Base-by-base conservation (phyloP, 2,797 vertebrate genomes). In the Serranus cabrilla region DNA sequence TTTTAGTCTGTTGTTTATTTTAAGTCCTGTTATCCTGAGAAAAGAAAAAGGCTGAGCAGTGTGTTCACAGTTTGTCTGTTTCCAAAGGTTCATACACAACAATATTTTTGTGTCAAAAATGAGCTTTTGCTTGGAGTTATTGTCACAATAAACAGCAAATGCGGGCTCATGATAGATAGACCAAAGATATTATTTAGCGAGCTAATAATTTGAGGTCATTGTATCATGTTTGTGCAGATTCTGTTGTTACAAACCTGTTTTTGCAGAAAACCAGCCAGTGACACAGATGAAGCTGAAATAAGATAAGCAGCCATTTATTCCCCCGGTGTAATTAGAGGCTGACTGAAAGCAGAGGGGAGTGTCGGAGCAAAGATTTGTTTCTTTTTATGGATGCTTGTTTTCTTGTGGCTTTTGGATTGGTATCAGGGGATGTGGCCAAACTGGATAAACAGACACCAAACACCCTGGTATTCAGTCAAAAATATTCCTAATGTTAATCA, bases 371-470 rank as follows among this genome's bases (percentile, higher is more conserved):
- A 52, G 3, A 55, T 54, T 34, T 16, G 21, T 68, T 21, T 56
- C 59, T 76, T 59, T 60, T 70, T 45, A 52, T 11, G 4, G 17
- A 42, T 31, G 6, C 40, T 25, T 17, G 8, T 37, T 14, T 43
- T 40, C 5, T 9, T 23, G 18, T 39, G 42, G 63, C 42, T 82
- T 76, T 60, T 40, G 43, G 58, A 52, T 31, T 58, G 47, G 73
- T 78, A 59, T 86, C 77, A 25, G 54, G 64, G 52, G 20, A 66
- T 52, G 72, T 77, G n/a, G 57, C 20, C 57, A 61, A 74, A 87
- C 88, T 79, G 62, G 78, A 82, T 77, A 13, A 52, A 25, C 39
- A 50, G 78, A 74, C 80, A 88, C 70, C 40, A 69, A 74, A 81
- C 62, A 73, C 65, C n/a, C 11, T 27, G 20, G 20, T 43, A 60